Conservation (phyloP, 2,888 invertebrate species). For the Callyntrura guangdongensis region DNA sequence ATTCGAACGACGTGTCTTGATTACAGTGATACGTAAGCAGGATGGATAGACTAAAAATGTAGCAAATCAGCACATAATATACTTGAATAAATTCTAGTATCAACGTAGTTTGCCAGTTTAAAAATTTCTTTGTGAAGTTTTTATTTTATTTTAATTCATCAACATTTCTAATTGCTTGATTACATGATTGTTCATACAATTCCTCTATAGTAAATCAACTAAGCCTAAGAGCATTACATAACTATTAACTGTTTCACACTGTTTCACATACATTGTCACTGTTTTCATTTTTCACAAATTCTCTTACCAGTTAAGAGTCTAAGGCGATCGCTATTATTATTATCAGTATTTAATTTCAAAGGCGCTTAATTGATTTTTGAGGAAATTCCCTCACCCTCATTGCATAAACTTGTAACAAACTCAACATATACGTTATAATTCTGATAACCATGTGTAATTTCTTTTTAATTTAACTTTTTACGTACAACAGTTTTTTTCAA, state of each 20-base stretch:
- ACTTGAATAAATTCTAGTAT: constrained; percentile 32
- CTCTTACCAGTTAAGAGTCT: no score
- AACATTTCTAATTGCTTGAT: constrained; percentile 14
- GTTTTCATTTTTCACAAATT: no score
- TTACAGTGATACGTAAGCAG: not conserved
- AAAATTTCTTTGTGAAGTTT: not conserved
- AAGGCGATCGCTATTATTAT: no score
- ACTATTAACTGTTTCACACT: not conserved
- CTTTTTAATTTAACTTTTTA: no score
- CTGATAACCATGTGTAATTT: no score
- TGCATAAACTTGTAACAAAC: no score
- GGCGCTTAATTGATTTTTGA: no score
- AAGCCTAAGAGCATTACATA: not conserved
- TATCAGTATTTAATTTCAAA: no score
- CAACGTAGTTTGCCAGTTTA: not conserved
- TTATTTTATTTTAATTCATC: constrained; percentile 1
- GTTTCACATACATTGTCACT: not conserved
- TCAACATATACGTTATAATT: no score
- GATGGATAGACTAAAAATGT: not conserved
- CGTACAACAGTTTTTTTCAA: no score
- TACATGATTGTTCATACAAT: constrained; percentile 23
- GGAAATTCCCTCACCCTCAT: no score
- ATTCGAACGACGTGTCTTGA: not conserved
- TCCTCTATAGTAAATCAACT: not conserved
- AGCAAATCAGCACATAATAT: not conserved